A percentile compares a stretch with the other conserved stretches of the same genome.
Evolutionary conservation across 2,113 vertebrate species (phyloP).

Genomic region (Aplodontia rufa): DNA sequence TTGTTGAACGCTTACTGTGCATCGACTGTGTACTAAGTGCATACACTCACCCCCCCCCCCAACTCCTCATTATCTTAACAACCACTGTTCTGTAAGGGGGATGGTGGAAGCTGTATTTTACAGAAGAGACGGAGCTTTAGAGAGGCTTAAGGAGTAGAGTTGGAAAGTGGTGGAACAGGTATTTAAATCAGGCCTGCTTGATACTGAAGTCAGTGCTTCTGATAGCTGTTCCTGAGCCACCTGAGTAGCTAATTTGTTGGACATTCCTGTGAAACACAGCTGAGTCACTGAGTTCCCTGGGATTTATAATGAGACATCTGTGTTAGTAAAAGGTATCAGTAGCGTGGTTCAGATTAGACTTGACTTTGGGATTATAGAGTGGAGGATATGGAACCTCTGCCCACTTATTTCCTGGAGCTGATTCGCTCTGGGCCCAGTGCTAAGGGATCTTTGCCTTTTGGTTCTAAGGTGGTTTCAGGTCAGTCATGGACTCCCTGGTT

Average conservation of each 20-base stretch:
- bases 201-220: neutral
- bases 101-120: neutral
- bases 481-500: neutral
- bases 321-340: neutral
- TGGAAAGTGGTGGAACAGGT: neutral
- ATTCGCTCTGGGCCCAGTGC: neutral
- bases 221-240: neutral
- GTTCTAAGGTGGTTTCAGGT: neutral
- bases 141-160: neutral
- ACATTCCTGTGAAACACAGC: conserved; percentile 15
- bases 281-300: conserved; percentile 48
- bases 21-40: neutral
- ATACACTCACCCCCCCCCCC: neutral
- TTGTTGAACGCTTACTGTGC: conserved; percentile 25
- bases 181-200: conserved; percentile 15
- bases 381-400: neutral
- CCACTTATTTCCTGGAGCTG: neutral
- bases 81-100: neutral
- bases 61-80: neutral
- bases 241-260: conserved; percentile 51
- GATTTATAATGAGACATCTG: conserved; percentile 43
- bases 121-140: neutral
- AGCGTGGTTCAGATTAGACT: conserved; percentile 22
- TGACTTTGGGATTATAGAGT: neutral
- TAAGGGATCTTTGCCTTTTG: neutral